Conservation (phyloP, 2,113 vertebrate species). For the Clinocottus analis region DNA sequence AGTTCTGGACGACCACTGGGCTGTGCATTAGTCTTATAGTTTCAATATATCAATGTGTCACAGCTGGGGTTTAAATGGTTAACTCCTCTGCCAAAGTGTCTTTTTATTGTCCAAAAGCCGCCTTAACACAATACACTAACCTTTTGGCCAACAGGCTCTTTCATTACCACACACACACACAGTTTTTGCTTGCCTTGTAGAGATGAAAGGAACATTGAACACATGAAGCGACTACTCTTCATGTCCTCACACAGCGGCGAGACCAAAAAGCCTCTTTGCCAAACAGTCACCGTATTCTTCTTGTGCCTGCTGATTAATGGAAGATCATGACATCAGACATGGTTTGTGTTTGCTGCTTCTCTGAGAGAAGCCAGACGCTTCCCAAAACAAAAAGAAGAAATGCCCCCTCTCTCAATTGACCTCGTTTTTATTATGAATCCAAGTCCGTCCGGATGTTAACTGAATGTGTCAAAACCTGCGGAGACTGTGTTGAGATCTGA, state of each 20-base stretch:
- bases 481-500: not conserved
- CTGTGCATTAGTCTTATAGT: not conserved
- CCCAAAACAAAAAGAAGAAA: not conserved
- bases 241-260: not conserved
- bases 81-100: not conserved
- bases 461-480: not conserved
- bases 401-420: not conserved
- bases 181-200: too few relatives aligned
- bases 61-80: too few relatives aligned
- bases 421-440: not conserved
- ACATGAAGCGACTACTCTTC: not conserved
- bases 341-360: not conserved
- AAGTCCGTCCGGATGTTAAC: not conserved
- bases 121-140: not conserved
- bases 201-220: not conserved
- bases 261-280: not conserved
- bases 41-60: too few relatives aligned
- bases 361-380: not conserved
- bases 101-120: constrained; percentile 4
- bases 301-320: not conserved
- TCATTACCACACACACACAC: not conserved
- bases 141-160: not conserved
- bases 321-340: not conserved
- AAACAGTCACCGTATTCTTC: not conserved
- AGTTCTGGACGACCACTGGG: not conserved